Base-by-base conservation (phyloP, 2,797 vertebrate species). In the Octomys mimax region DNA sequence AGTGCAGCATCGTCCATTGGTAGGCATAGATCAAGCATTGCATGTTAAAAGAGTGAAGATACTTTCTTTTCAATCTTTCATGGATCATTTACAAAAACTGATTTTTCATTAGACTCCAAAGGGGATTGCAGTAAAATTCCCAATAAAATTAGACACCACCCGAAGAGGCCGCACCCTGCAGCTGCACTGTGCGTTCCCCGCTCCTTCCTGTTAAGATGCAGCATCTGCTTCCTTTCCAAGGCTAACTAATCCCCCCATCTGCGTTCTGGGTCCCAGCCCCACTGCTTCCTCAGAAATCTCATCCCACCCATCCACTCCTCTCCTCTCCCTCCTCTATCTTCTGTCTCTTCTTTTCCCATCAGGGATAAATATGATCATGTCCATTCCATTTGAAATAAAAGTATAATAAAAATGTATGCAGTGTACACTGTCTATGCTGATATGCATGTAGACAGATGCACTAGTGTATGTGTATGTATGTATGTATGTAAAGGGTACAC, bases 281-380 rank as follows among this genome's bases (percentile, higher is more conserved):
- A 70, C 85, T 42, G 52, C 90, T 90, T 86, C 89, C 91, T 91
- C 83, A 46, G 91, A 88, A 91, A 73, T 42, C 86, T 62, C 93
- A 86, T 57, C 21, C 36, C 90, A 36, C 91, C 91, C 86, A 49
- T 62, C 82, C 19, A 83, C 71, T 22, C 82, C 19, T 87, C 71
- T 26, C 70, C 59, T 49, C 66, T 87, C 49, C n/a, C 3, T 62
- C 42, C 62, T 75, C 54, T 87, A 78, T 68, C 59, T 39, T 14
- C 68, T 78, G 22, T 46, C 42, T 42, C 66, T 52, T 33, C 46
- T 33, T 87, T 82, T 59, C 54, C 49, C 82, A 9, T 89, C 33
- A 77, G 54, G 31, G n/a, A 81, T 57, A 66, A 82, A 31, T 24
- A n/a, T 21, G 42, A 77, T 77, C 87, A 59, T 9, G 75, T 57